These are phyloP conservation scores for Tachyglossus aculeatus DNA, from an alignment of 2,797 vertebrate species.

Conservation along the genomic window DNA sequence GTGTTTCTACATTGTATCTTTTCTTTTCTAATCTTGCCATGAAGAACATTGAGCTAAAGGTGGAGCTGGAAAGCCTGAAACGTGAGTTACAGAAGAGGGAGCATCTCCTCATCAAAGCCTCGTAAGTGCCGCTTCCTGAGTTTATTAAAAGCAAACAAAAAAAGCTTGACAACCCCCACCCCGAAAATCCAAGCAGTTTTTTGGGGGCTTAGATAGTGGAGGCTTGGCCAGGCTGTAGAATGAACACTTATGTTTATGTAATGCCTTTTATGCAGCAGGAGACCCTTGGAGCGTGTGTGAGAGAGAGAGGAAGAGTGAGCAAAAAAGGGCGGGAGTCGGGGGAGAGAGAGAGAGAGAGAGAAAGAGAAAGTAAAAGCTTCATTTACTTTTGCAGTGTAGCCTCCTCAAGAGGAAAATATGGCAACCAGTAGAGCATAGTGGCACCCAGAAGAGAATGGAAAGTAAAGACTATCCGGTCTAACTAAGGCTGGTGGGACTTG, in stretches of 20 bases:
- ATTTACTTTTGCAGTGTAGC: background rate
- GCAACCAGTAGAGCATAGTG: background rate
- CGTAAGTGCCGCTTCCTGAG: conserved; percentile 80
- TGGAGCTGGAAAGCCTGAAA: conserved; percentile 96
- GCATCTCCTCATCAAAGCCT: conserved; percentile 91
- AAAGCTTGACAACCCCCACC: too few species aligned
- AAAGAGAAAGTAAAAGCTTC: accelerated
- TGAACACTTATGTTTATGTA: background rate
- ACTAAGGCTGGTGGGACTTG: too few species aligned
- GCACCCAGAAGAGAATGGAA: background rate
- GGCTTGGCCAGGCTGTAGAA: background rate
- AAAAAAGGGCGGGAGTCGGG: too few species aligned
- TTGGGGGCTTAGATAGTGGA: background rate
- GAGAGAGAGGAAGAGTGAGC: background rate
- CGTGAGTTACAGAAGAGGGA: conserved; percentile 91
- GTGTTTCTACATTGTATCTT: conserved; percentile 8
- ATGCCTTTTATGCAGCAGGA: background rate
- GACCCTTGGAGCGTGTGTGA: too few species aligned
- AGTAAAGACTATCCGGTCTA: too few species aligned
- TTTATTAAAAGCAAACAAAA: too few species aligned
- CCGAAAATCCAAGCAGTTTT: background rate
- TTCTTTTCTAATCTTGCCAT: conserved; percentile 6
- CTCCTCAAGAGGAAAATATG: conserved; percentile 9
- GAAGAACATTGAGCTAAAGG: conserved; percentile 97
- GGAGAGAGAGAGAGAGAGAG: background rate